phyloP scores from a whole-genome alignment of 1,140 invertebrate genomes.

The Procambarus virginalis region DNA sequence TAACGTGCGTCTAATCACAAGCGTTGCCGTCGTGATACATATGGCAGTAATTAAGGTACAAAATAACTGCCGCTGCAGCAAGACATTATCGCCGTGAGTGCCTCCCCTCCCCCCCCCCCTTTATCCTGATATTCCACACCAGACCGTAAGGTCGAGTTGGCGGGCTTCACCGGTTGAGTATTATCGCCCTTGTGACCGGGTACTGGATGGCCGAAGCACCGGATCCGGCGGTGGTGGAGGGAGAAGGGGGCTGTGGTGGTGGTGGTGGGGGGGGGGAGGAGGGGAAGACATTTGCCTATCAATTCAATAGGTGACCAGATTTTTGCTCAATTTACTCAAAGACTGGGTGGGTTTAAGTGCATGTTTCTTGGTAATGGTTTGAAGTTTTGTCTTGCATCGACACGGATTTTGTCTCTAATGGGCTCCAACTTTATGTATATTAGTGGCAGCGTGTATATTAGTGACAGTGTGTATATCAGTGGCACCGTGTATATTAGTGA shows the following conservation, averaged over 20 bases:
- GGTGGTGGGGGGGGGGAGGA: background rate
- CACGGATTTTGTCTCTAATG: background rate
- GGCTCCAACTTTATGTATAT: background rate
- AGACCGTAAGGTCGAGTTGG: constrained; percentile 16
- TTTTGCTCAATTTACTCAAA: constrained; percentile 43
- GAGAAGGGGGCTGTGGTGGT: too few relatives aligned
- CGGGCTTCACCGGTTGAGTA: background rate
- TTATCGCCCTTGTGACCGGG: constrained; percentile 1
- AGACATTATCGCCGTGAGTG: constrained; percentile 26
- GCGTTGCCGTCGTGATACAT: constrained; percentile 38
- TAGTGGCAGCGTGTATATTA: too few relatives aligned
- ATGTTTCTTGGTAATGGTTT: constrained; percentile 49
- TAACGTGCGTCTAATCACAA: constrained; percentile 27
- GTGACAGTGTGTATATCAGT: too few relatives aligned
- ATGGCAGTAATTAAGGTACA: constrained; percentile 33
- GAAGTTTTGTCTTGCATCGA: constrained; percentile 35
- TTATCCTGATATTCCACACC: background rate
- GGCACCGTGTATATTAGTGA: too few relatives aligned
- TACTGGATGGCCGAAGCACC: background rate
- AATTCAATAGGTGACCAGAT: constrained; percentile 55
- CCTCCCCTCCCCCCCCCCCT: background rate
- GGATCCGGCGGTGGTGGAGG: too few relatives aligned
- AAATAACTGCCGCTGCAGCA: constrained; percentile 31
- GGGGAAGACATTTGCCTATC: constrained; percentile 39
- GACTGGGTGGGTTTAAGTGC: constrained; percentile 31